Evolutionary conservation across 2,113 vertebrate species (phyloP), one percentile per base, ranked within the genome.

Genomic region (Ophthalmolycus amberensis): DNA sequence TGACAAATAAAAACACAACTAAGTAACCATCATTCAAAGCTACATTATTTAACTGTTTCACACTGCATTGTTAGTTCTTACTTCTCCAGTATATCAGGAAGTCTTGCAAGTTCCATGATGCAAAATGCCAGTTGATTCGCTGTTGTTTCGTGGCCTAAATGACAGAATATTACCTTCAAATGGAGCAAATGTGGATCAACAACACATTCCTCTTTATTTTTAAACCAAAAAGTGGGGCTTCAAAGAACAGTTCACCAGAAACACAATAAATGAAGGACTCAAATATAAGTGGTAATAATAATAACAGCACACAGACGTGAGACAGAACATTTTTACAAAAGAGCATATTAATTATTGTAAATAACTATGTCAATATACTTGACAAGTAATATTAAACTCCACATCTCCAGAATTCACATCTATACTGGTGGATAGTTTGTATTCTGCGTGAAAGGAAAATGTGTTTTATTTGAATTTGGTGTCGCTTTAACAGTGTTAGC

Each of bases 121-220:
- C 96, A 95, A 91, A 98, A 98, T 0, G 96, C 93, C 66, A 99
- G 62, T 79, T 96, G 95, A 91, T 96, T 98, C 42, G 97, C 95
- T 42, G 96, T 97, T 1, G 97, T 99, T 93, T 99, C 98, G 65
- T 98, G 97, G 6, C 98, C 97, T 99, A 65, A 10, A 81, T 79
- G 37, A 25, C 46, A 67, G 12, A 71, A 14, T 1, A 6, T 37
- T 15, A 5, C 11, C 12, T 58, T 62, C 4, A 48, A 65, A 59
- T 32, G 20, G 2, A 6, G 12, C 4, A 52, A 27, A 22, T 6
- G 7, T 20, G 10, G 29, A 71, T 60, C 3, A 44, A 18, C 32
- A 48, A 32, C 32, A 46, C 16, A 9, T 46, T 65, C 15, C 9
- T 56, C 69, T 29, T 46, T 38, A 38, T 74, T 37, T 56, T 14